These are phyloP conservation scores for Marronus borbonicus DNA, from an alignment of 2,888 invertebrate genomes.

Conservation along the genomic window DNA sequence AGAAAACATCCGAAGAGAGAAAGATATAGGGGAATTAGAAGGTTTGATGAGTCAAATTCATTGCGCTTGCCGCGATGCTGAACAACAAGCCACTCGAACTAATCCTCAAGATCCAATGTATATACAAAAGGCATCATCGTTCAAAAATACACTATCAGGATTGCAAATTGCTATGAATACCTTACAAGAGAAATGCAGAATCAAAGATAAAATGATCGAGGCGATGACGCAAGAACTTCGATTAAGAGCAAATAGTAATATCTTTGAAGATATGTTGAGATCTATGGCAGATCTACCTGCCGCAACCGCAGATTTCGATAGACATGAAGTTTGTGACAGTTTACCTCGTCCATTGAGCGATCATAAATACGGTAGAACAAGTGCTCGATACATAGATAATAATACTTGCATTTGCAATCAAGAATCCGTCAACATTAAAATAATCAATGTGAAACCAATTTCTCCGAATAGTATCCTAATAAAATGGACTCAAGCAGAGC, in stretches of 20 bases:
- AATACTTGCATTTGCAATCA: constrained; percentile 2
- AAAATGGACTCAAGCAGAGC: constrained; percentile 58
- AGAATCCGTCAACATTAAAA: constrained; percentile 53
- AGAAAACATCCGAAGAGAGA: constrained; percentile 28
- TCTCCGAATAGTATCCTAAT: constrained; percentile 58
- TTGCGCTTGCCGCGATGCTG: constrained; percentile 56
- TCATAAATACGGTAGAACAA: constrained; percentile 45
- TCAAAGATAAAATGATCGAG: constrained; percentile 66
- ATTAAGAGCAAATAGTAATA: constrained; percentile 56
- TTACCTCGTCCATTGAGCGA: constrained; percentile 51
- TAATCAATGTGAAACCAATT: constrained; percentile 57
- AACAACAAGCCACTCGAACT: constrained; percentile 46
- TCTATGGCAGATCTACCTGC: constrained; percentile 43
- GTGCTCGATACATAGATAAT: constrained; percentile 30
- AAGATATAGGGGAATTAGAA: constrained; percentile 50
- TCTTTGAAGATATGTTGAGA: constrained; percentile 51
- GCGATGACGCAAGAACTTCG: constrained; percentile 64
- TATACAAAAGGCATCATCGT: constrained; percentile 47
- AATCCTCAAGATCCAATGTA: constrained; percentile 30
- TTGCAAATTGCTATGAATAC: constrained; percentile 63
- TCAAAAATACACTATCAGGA: constrained; percentile 56
- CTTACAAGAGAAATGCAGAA: constrained; percentile 64
- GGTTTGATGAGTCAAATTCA: constrained; percentile 54
- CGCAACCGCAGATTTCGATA: constrained; percentile 48
- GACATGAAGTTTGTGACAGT: constrained; percentile 49